Conservation (phyloP, 2,113 vertebrate genomes). For the Ammospiza caudacuta region DNA sequence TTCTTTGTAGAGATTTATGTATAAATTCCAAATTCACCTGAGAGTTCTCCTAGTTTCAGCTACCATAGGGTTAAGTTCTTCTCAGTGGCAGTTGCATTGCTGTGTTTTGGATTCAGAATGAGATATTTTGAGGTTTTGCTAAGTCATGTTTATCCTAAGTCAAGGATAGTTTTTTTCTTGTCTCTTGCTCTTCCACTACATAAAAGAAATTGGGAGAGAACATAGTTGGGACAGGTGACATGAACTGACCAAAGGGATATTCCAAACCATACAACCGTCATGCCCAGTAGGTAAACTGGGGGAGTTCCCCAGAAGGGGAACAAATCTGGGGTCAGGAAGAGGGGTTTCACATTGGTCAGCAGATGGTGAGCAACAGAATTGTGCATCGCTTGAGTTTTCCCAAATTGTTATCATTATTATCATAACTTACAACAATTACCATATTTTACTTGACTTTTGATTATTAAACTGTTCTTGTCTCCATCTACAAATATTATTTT, state of each 20-base stretch:
- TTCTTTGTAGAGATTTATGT: not conserved
- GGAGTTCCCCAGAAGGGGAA: not conserved
- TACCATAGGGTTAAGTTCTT: not conserved
- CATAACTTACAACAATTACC: not conserved
- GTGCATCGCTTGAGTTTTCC: not conserved
- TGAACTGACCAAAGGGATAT: not conserved
- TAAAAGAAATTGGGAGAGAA: not conserved
- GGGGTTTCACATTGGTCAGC: rapidly evolving
- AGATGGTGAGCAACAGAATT: no score
- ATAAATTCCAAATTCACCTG: not conserved
- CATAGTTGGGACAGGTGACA: not conserved
- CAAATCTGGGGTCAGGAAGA: not conserved
- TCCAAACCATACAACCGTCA: not conserved
- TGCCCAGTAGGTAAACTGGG: no score
- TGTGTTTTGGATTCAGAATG: not conserved
- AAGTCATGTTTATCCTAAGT: not conserved
- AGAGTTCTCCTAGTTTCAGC: not conserved
- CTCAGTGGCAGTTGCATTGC: not conserved
- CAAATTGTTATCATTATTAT: not conserved
- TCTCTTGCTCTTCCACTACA: not conserved
- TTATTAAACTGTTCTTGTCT: not conserved
- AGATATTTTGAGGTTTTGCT: not conserved
- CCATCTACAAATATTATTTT: not conserved
- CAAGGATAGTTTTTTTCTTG: not conserved
- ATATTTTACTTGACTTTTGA: not conserved